Percentiles rank a stretch among this genome's conserved stretches.
Conservation (phyloP, 2,888 invertebrate species). For the Blastobasis lacticolella region DNA sequence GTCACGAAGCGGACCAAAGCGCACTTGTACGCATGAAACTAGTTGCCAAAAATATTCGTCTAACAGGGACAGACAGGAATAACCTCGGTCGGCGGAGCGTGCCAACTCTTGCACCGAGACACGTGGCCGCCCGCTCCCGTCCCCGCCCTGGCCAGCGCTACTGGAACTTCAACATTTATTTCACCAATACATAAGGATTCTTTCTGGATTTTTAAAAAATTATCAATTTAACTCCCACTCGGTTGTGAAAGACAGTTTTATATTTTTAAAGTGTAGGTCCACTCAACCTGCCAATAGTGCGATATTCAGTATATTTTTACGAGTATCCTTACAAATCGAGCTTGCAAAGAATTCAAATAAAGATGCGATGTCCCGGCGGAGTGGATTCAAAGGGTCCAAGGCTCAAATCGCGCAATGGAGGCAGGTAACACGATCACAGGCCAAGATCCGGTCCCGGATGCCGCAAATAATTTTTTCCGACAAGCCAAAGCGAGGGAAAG, state of each 20-base stretch:
- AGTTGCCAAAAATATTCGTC: constrained; percentile 67
- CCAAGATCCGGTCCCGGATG: constrained; percentile 43
- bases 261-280: no score
- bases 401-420: constrained; percentile 29
- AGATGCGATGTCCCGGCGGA: constrained; percentile 15
- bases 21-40: constrained; percentile 57
- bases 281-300: no score
- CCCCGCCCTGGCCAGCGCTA: constrained; percentile 18
- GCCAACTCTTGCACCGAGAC: constrained; percentile 57
- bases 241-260: no score
- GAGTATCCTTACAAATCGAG: no score
- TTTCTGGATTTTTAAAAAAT: no score
- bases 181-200: no score
- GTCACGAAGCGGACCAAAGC: constrained; percentile 42
- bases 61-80: constrained; percentile 62
- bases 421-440: constrained; percentile 35
- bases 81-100: constrained; percentile 52
- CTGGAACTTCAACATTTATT: constrained; percentile 25
- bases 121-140: constrained; percentile 43
- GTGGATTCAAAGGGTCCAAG: constrained; percentile 23
- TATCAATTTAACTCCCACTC: no score
- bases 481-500: constrained; percentile 42
- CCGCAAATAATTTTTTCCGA: constrained; percentile 49
- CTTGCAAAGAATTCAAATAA: constrained; percentile 9
- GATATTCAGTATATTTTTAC: no score